Evolutionary conservation across 2,113 vertebrate species (phyloP).

Genomic region (Cephalopholis sonnerati): DNA sequence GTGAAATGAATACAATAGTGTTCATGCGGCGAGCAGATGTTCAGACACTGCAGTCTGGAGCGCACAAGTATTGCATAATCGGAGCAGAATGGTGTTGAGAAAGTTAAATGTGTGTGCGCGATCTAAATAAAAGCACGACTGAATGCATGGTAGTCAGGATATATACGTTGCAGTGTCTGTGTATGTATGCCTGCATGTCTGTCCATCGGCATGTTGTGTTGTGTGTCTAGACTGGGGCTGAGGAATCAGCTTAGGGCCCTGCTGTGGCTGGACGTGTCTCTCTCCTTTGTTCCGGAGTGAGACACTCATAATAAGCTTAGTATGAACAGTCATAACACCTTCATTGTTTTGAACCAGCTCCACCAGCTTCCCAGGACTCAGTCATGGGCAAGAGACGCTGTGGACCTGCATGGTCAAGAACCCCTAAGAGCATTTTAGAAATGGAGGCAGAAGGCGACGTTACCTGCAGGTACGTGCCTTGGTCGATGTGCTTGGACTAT

Average conservation of each 20-base stretch:
- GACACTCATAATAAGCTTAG: conserved; percentile 81
- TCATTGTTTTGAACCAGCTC: conserved; percentile 67
- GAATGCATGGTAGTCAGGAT: neutral
- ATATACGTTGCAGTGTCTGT: conserved; percentile 1
- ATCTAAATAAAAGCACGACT: conserved; percentile 4
- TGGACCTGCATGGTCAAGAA: conserved; percentile 30
- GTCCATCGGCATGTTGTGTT: conserved; percentile 39
- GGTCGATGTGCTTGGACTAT: conserved; percentile 27
- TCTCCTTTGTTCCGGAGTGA: conserved; percentile 77
- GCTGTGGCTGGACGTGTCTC: conserved; percentile 72
- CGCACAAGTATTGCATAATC: conserved; percentile 63
- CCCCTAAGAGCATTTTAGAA: conserved; percentile 60
- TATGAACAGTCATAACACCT: conserved; percentile 78
- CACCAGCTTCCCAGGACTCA: conserved; percentile 52
- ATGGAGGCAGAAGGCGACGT: conserved; percentile 62
- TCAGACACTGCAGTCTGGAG: conserved; percentile 41
- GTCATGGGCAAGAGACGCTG: conserved; percentile 15
- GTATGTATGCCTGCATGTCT: conserved; percentile 20
- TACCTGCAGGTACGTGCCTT: conserved; percentile 42
- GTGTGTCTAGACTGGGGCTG: conserved; percentile 67
- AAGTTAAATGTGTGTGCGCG: conserved; percentile 5
- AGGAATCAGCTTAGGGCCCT: conserved; percentile 72
- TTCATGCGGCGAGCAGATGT: conserved; percentile 79
- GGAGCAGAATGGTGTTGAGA: neutral
- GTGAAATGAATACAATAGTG: conserved; percentile 61